Percentiles rank a stretch among this genome's conserved stretches.
Evolutionary conservation across 2,113 vertebrate genomes (phyloP).

Genomic region (Salminus brasiliensis): DNA sequence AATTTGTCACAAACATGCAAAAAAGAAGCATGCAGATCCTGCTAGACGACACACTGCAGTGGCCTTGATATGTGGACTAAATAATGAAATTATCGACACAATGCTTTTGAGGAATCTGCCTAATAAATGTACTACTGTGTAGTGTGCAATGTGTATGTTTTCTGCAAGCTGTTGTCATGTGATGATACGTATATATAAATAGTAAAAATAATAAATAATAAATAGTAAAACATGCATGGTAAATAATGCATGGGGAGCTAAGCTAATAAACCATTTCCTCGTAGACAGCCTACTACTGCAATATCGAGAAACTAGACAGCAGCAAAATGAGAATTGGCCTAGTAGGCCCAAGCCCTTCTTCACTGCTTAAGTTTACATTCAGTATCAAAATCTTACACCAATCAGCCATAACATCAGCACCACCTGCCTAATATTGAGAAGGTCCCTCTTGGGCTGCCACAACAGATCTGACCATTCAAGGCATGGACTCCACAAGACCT

Average conservation of each 20-base stretch:
- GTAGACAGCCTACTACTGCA: background rate
- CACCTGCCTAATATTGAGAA: no score
- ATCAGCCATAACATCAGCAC: no score
- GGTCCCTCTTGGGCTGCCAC: no score
- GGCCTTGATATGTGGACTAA: no score
- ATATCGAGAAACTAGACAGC: background rate
- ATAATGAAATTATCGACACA: no score
- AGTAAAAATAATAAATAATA: constrained; percentile 24
- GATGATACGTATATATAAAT: background rate
- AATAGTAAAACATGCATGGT: background rate
- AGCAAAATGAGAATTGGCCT: background rate
- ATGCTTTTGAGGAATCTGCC: background rate
- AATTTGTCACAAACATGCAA: background rate
- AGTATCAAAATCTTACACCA: no score
- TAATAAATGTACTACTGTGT: background rate
- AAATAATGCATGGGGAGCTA: constrained; percentile 13
- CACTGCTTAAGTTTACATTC: no score
- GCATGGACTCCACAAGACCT: no score
- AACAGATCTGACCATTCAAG: no score
- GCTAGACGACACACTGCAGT: no score
- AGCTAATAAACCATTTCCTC: background rate
- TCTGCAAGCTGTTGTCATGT: background rate
- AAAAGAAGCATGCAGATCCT: no score
- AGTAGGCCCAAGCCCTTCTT: background rate
- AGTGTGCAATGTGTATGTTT: background rate